Base-by-base conservation (phyloP, 2,888 invertebrate genomes). In the Caradrina clavipalpis region DNA sequence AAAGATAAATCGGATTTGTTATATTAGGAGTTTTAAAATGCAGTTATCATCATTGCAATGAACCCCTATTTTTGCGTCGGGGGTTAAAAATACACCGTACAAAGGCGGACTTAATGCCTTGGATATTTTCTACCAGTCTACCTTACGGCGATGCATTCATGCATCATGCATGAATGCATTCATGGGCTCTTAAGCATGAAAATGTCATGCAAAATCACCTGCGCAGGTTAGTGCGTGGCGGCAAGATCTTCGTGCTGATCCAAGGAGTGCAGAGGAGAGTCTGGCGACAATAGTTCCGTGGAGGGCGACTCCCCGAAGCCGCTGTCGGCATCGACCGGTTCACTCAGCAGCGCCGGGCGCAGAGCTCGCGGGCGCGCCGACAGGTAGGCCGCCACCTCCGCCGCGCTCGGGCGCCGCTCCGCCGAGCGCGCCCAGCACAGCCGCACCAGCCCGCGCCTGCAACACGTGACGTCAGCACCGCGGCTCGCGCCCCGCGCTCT, bases 351-450 rank as follows among this genome's bases (percentile, higher is more conserved):
- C 26, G 88, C 86, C 65, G 89, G 87, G 17, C 82, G 79, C 61
- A 92, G 82, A 47, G 88, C 87, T 21, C 97, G 96, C 0, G 98
- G 96, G 84, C 97, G 97, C 76, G 97, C 97, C 0, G 97, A 97
- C 59, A 99, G 95, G 87, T 97, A 97, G 71, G 97, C 97, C 1
- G 97, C 97, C 59, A 98, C 97, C 89, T 97, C 97, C 0, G 97
- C 96, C 0, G 98, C 98, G 1, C 97, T 96, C 1, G 98, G 98
- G 6, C 98, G 97, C 73, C 96, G 96, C 64, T 96, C 96, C 4
- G 97, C 94, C 56, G 97, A 97, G 69, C 95, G 95, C 59, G 96
- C 96, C 98, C 98, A 98, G 89, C 99, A 98, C n/a, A 97, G 96
- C 80, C 96, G 96, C 82, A 98, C 96, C 69, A 98, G 65, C 90